Evolutionary conservation across 2,888 invertebrate species (phyloP), one percentile per base, ranked within the genome.

Genomic region (Drosophila planitibia): DNA sequence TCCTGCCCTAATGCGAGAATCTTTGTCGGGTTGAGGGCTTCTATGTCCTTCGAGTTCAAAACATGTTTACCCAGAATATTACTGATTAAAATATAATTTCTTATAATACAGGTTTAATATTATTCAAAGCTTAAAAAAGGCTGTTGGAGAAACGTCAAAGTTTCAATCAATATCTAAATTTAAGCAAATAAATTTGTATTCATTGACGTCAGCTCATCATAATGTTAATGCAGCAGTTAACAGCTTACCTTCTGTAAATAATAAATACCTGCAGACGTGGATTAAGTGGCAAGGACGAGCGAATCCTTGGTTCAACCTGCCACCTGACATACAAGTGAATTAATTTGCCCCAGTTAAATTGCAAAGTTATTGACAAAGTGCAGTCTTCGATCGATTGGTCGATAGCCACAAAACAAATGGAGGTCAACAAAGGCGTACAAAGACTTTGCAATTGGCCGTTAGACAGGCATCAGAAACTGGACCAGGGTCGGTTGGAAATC

Each of bases 271-370:
- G 4, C 16, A 22, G 47, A 1, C 5, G n/a, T 22, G 7, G 25
- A 37, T 28, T 55, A 7, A 28, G 37, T 3, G 7, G 14, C 7
- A 57, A 39, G 28, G 28, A 51, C 12, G 3, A 0, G 22, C 12
- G 3, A 28, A 33, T 39, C 61, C 76, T 70, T 75, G 81, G 39
- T 12, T 16, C 47, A 39, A 1, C 10, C 12, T 49, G 64, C 44
- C 57, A 60, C 28, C 55, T 70, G 70, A 25, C 70, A 70, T 80
- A 70, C 76, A 75, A 78, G 66, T 76, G 28, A 71, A 62, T 64
- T 37, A 1, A 67, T 44, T 39, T 81, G 78, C 6, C 76, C 68
- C 59, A 81, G 53, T 71, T 79, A 64, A 47, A 16, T 19, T 22
- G 44, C 49, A 30, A 41, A 54, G 60, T 49, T 57, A 57, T 22